Percentiles rank a stretch among this genome's conserved stretches.
Evolutionary conservation across 2,888 invertebrate genomes (phyloP).

Genomic region (Cephus pulcher): DNA sequence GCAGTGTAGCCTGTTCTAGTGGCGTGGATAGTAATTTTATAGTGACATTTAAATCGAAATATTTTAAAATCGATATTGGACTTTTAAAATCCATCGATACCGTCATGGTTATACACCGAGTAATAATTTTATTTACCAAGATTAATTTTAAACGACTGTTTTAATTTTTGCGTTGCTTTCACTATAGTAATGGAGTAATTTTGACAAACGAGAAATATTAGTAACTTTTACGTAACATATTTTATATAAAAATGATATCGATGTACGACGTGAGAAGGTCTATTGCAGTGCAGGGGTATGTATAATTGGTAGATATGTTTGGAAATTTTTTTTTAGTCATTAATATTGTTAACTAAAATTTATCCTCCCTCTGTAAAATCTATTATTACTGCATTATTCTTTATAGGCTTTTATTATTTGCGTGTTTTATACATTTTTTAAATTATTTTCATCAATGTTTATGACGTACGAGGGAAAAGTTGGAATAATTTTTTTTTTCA

Average conservation of each 20-base stretch:
- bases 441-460: too few relatives aligned
- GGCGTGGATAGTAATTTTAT: neutral
- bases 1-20: neutral
- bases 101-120: neutral
- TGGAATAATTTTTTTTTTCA: neutral
- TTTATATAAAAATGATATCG: conserved; percentile 48
- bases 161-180: neutral
- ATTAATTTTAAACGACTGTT: neutral
- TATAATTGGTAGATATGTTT: neutral
- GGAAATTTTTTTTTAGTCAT: too few relatives aligned
- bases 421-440: too few relatives aligned
- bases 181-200: neutral
- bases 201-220: neutral
- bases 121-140: too few relatives aligned
- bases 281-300: conserved; percentile 55
- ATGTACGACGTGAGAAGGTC: conserved; percentile 58
- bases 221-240: neutral
- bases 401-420: too few relatives aligned
- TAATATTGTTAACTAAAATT: too few relatives aligned
- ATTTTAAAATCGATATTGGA: neutral
- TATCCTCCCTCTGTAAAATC: too few relatives aligned
- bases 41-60: neutral
- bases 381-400: too few relatives aligned
- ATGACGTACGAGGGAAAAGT: neutral
- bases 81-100: neutral